Evolutionary conservation across 1,140 invertebrate genomes (phyloP), one percentile per base, ranked within the genome.

Genomic region (Oedothorax gibbosus): DNA sequence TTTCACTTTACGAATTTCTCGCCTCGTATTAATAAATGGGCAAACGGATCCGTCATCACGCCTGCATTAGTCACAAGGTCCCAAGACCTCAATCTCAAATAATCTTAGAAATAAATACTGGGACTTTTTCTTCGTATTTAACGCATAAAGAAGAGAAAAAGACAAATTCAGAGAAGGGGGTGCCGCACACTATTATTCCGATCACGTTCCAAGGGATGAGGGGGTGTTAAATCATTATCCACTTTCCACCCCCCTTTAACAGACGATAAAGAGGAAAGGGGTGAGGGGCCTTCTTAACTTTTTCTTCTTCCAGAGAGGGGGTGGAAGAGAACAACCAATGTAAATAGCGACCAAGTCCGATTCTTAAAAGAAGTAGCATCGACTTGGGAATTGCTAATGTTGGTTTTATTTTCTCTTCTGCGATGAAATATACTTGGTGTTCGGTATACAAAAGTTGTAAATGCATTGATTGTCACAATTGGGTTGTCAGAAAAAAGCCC

Each of bases 351-450:
- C 18, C 68, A 35, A 76, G 60, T 84, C 81, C 81, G 60, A 84
- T 66, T 84, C 71, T 21, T 73, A 35, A 35, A 35, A 53, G 72
- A 84, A 76, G 72, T 66, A 76, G 49, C 64, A 49, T 18, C 72
- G 62, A 35, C 81, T 60, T 76, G 81, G 81, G 81, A 73, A 84
- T 84, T 76, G 81, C 71, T 76, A 76, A 84, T 84, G 81, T 76
- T 84, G 81, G 81, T 84, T 84, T 84, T 84, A 84, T 84, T 84
- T 82, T 81, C 65, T 60, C 66, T 57, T 21, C 21, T 81, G 56
- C 69, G 60, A 76, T 68, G 71, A 76, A 66, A 75, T 84, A 76
- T 76, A 84, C 57, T 2, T 35, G 35, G 35, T 35, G 5, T 35
- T 35, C 5, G 35, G 35, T 35, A 35, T 2, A 35, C 1, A 1